Evolutionary conservation across 92 coral and sea anemone species (phyloP).

Genomic region (Desmophyllum pertusum): DNA sequence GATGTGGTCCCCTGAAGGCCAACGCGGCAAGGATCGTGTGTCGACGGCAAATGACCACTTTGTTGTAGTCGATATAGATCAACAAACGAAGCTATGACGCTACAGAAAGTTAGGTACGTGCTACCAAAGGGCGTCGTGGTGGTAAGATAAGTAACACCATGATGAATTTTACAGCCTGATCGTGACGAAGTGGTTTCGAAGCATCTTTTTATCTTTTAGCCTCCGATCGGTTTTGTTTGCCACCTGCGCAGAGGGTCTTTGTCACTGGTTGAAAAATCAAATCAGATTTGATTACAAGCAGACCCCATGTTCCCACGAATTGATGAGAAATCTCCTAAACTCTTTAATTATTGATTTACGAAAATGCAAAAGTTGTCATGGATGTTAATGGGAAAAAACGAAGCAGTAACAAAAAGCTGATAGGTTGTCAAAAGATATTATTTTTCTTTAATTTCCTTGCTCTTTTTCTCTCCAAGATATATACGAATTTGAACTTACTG

Average conservation of each 20-base stretch:
- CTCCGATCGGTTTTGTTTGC: slow-evolving; percentile 6
- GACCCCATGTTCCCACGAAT: slow-evolving; percentile 41
- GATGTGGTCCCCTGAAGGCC: not conserved
- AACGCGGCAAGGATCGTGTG: not conserved
- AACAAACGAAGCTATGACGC: not conserved
- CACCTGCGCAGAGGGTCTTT: slow-evolving; percentile 20
- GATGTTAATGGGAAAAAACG: slow-evolving; percentile 31
- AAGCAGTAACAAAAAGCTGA: not conserved
- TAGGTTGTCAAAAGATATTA: slow-evolving; percentile 21
- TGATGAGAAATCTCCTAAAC: slow-evolving; percentile 41
- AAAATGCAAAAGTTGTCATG: slow-evolving; percentile 47
- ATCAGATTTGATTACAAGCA: slow-evolving; percentile 40
- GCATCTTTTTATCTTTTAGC: slow-evolving; percentile 7
- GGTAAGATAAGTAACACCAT: not conserved
- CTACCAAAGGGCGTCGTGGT: not conserved
- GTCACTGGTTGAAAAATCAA: slow-evolving; percentile 31
- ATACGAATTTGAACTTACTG: not conserved
- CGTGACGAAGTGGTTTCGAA: slow-evolving; percentile 30
- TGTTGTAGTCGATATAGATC: not conserved
- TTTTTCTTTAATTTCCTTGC: slow-evolving; percentile 2
- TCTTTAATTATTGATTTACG: slow-evolving; percentile 40
- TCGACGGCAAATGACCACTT: not conserved
- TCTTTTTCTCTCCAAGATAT: not conserved
- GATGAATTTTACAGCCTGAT: not conserved
- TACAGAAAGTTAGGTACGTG: not conserved